Evolutionary conservation across 2,888 invertebrate species (phyloP), one percentile per base, ranked within the genome.

Genomic region (Eugnorisma glareosa): DNA sequence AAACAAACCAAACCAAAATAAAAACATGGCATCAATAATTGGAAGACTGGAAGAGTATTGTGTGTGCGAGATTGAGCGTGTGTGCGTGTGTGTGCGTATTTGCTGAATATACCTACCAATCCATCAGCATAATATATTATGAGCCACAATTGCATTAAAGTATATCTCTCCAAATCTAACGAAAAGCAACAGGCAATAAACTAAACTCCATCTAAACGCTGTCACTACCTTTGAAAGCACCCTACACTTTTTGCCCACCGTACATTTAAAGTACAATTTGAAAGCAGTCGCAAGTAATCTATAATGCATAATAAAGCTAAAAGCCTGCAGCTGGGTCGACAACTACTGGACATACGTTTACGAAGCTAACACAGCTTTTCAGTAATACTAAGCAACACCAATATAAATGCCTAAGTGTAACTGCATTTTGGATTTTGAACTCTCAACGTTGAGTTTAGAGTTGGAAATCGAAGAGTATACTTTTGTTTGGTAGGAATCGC

Each of bases 251-350:
- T 54, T 54, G 51, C 54, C 35, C 21, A 76, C 57, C 69, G 51
- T 78, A 80, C 73, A 86, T 85, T 85, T 86, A 83, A 83, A 86
- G 77, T 76, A 79, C 80, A 81, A 83, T 89, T 88, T 89, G 86
- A 73, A 81, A 83, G 75, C 82, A 83, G 75, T 77, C 76, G 35
- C 80, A 75, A 43, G 78, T 85, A 76, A 88, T 90, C 85, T 88
- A 92, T 92, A 91, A 90, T 91, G 91, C 86, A 93, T 89, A 90
- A 92, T 91, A 90, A 90, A 90, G 90, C 91, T 92, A 91, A 92
- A 91, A 93, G 92, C 93, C 80, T 88, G 88, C 90, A 90, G 89
- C 91, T 89, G 89, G 82, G 83, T 83, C 83, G 77, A 82, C 67
- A 78, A 83, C 81, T 82, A 89, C 88, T 90, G 91, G 91, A 89